A percentile compares a stretch with the other conserved stretches of the same genome.
phyloP scores from a whole-genome alignment of 2,888 invertebrate genomes.

The Cordylochernes scorpioides region DNA sequence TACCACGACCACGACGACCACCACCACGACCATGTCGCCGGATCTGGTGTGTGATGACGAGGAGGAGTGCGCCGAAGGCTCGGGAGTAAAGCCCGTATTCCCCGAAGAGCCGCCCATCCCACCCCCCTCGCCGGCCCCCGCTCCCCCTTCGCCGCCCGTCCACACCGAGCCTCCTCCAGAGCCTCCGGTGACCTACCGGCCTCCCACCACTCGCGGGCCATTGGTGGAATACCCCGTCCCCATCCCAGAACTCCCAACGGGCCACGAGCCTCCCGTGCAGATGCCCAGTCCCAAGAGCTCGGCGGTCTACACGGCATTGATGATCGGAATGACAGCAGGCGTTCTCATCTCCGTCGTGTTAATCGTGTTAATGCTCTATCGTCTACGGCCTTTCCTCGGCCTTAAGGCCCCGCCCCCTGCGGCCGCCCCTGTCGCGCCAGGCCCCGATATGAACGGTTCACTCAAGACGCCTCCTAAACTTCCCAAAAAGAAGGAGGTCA shows the following conservation, averaged over 20 bases:
- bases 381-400: too few relatives aligned
- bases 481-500: constrained; percentile 18
- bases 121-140: too few relatives aligned
- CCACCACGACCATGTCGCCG: too few relatives aligned
- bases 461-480: constrained; percentile 22
- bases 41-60: too few relatives aligned
- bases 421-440: constrained; percentile 14
- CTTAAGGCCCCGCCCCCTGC: too few relatives aligned
- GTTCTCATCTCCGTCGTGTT: constrained; percentile 68
- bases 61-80: too few relatives aligned
- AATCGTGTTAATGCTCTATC: constrained; percentile 54
- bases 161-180: not conserved
- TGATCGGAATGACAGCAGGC: constrained; percentile 67
- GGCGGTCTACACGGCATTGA: constrained; percentile 45
- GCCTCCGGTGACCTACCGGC: not conserved
- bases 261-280: constrained; percentile 12
- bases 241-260: constrained; percentile 8
- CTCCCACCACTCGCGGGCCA: constrained; percentile 5
- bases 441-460: constrained; percentile 26
- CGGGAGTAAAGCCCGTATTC: too few relatives aligned
- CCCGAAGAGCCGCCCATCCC: too few relatives aligned
- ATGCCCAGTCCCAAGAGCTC: constrained; percentile 19
- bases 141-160: too few relatives aligned
- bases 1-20: too few relatives aligned
- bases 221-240: constrained; percentile 7